These are phyloP conservation scores for Dryobotodes eremita DNA, from an alignment of 2,888 invertebrate species.

Conservation along the genomic window DNA sequence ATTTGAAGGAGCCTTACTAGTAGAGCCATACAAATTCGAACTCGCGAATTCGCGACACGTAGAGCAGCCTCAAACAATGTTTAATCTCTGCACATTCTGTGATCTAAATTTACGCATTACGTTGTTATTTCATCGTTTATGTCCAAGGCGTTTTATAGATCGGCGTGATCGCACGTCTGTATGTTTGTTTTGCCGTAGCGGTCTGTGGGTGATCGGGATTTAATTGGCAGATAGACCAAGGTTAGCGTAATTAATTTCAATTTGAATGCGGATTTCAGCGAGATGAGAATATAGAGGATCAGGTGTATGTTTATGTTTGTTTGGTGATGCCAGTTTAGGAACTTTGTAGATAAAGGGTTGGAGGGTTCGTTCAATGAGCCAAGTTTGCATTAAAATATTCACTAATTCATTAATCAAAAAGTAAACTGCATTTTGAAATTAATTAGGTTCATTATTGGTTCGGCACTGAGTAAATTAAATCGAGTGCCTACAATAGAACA, in stretches of 20 bases:
- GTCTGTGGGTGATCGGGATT: slow-evolving; percentile 46
- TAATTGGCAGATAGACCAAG: slow-evolving; percentile 66
- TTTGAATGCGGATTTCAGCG: slow-evolving; percentile 32
- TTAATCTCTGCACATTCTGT: slow-evolving; percentile 2
- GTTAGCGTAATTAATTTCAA: slow-evolving; percentile 56
- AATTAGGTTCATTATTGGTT: not conserved
- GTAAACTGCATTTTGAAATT: not conserved
- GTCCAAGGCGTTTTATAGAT: slow-evolving; percentile 61
- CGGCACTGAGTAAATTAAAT: too few relatives aligned
- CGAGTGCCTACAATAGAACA: too few relatives aligned
- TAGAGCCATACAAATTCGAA: not conserved
- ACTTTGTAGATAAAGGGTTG: not conserved
- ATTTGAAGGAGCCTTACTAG: too few relatives aligned
- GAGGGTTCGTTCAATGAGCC: too few relatives aligned
- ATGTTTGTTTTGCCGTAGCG: slow-evolving; percentile 65
- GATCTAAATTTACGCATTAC: slow-evolving; percentile 51
- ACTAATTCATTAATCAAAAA: not conserved
- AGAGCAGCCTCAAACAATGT: slow-evolving; percentile 1
- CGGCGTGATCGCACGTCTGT: slow-evolving; percentile 47
- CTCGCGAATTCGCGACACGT: not conserved
- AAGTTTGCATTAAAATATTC: not conserved
- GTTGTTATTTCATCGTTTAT: slow-evolving; percentile 61
- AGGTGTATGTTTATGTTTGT: slow-evolving; percentile 9
- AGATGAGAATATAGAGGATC: slow-evolving; percentile 24
- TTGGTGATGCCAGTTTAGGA: slow-evolving; percentile 3